Conservation (phyloP, 2,797 vertebrate species). For the Bovichtus variegatus region DNA sequence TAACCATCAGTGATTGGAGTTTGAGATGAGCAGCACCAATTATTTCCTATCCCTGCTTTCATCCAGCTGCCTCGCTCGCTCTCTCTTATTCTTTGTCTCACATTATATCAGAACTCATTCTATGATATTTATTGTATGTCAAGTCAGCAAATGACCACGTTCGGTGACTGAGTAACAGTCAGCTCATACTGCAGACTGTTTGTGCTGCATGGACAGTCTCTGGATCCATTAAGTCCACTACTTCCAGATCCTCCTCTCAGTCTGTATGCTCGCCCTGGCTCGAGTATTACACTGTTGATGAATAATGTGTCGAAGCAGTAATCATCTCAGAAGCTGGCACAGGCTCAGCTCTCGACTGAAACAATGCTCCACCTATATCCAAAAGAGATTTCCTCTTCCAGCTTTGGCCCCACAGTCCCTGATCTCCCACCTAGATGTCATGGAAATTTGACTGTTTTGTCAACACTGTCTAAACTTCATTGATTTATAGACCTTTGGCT, state of each 20-base stretch:
- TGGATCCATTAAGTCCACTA: slow-evolving; percentile 50
- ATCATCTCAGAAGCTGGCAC: slow-evolving; percentile 42
- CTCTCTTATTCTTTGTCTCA: not conserved
- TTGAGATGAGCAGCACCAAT: slow-evolving; percentile 51
- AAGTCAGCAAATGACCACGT: slow-evolving; percentile 59
- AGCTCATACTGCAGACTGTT: slow-evolving; percentile 43
- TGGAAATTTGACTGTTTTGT: slow-evolving; percentile 54
- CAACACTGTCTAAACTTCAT: slow-evolving; percentile 44
- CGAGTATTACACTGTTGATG: slow-evolving; percentile 21
- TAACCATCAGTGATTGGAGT: slow-evolving; percentile 53
- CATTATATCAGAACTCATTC: slow-evolving; percentile 37
- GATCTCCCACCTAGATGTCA: slow-evolving; percentile 51
- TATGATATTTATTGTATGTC: slow-evolving; percentile 44
- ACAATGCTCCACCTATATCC: slow-evolving; percentile 26
- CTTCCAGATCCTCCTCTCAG: slow-evolving; percentile 44
- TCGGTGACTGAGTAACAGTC: slow-evolving; percentile 43
- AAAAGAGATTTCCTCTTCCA: slow-evolving; percentile 28
- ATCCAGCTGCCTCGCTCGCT: not conserved
- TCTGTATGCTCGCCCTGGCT: slow-evolving; percentile 28
- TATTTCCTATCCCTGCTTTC: slow-evolving; percentile 30
- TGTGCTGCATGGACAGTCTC: slow-evolving; percentile 42
- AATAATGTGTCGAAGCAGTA: slow-evolving; percentile 45
- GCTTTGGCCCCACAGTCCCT: slow-evolving; percentile 23
- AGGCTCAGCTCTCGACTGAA: slow-evolving; percentile 11
- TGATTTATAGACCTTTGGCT: slow-evolving; percentile 49